phyloP scores from a whole-genome alignment of 2,888 invertebrate genomes.

The Cheilosia soror region DNA sequence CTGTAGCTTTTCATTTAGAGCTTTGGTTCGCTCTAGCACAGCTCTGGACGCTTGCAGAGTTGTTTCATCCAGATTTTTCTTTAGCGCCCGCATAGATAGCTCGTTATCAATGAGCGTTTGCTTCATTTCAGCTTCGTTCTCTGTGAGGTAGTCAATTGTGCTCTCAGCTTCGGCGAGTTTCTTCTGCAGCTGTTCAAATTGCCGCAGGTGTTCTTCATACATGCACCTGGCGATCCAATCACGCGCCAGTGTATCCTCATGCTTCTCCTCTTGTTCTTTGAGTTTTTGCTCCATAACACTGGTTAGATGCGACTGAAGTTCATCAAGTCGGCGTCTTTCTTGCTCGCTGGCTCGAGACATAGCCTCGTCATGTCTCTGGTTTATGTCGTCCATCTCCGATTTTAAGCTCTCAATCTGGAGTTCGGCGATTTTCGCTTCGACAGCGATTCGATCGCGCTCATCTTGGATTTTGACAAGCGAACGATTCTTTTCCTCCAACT shows the following conservation, averaged over 20 bases:
- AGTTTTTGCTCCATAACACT: slow-evolving; percentile 77
- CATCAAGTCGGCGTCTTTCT: slow-evolving; percentile 78
- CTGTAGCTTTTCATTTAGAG: slow-evolving; percentile 88
- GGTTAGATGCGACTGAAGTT: slow-evolving; percentile 77
- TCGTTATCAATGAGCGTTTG: slow-evolving; percentile 82
- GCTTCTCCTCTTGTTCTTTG: slow-evolving; percentile 78
- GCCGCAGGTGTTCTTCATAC: slow-evolving; percentile 84
- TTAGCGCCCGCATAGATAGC: slow-evolving; percentile 86
- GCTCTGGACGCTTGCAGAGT: slow-evolving; percentile 90
- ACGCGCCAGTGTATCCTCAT: slow-evolving; percentile 85
- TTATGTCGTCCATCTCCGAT: slow-evolving; percentile 79
- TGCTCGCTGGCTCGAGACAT: slow-evolving; percentile 78
- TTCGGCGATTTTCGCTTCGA: slow-evolving; percentile 80
- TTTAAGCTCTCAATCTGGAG: slow-evolving; percentile 80
- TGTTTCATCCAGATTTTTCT: slow-evolving; percentile 88
- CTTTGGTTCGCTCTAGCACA: slow-evolving; percentile 89
- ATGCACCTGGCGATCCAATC: slow-evolving; percentile 86
- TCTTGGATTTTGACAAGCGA: slow-evolving; percentile 82
- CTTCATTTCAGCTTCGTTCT: slow-evolving; percentile 83
- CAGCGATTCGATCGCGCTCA: slow-evolving; percentile 81
- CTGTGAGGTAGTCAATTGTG: slow-evolving; percentile 81
- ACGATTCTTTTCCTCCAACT: slow-evolving; percentile 79
- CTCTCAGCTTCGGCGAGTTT: slow-evolving; percentile 84
- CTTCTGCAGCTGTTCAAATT: slow-evolving; percentile 84
- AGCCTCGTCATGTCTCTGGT: slow-evolving; percentile 78